Conservation (phyloP, 2,888 invertebrate genomes). For the Lepeophtheirus nordmannii region DNA sequence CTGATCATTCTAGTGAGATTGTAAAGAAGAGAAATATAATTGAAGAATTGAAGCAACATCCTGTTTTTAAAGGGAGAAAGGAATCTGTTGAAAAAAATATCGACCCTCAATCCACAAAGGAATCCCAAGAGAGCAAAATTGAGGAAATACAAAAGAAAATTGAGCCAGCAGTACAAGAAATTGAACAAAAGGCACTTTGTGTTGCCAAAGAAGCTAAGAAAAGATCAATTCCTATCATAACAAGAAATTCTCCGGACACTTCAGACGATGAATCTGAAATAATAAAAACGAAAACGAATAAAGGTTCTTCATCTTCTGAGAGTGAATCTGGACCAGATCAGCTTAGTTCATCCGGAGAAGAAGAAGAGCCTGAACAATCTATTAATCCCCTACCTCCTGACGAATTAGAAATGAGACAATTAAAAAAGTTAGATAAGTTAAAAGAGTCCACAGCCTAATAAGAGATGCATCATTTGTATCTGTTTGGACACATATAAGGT, state of each 20-base stretch:
- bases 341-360: neutral
- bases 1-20: constrained; percentile 38
- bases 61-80: neutral
- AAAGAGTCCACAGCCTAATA: constrained; percentile 38
- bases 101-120: neutral
- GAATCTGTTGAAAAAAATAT: neutral
- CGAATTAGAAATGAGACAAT: constrained; percentile 28
- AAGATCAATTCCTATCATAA: neutral
- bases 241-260: no score
- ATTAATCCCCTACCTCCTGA: constrained; percentile 7
- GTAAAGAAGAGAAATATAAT: constrained; percentile 18
- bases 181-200: neutral
- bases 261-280: neutral
- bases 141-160: constrained; percentile 1
- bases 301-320: neutral
- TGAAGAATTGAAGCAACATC: constrained; percentile 13
- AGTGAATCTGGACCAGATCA: constrained; percentile 1
- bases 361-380: neutral
- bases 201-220: constrained; percentile 2
- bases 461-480: neutral
- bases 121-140: neutral
- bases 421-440: constrained; percentile 28
- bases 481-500: no score
- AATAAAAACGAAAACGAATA: neutral
- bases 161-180: constrained; percentile 1